These are phyloP conservation scores for Bujurquina vittata DNA, from an alignment of 2,113 vertebrate genomes.

Conservation along the genomic window DNA sequence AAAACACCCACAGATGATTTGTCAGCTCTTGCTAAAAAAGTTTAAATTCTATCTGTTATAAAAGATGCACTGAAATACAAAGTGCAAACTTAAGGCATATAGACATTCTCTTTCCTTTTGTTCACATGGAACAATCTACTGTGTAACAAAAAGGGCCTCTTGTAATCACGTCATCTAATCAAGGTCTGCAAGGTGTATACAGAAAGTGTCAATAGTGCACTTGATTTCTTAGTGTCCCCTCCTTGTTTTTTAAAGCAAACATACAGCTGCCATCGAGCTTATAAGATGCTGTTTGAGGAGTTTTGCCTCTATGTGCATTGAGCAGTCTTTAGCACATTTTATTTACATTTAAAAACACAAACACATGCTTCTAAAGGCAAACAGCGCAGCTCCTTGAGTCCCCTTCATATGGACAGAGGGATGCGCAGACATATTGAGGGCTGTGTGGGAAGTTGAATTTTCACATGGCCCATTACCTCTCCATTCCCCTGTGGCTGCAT, in stretches of 20 bases:
- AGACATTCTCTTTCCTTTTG: not conserved
- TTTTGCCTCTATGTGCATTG: not conserved
- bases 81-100: not conserved
- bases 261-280: not conserved
- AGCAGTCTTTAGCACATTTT: not conserved
- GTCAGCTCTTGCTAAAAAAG: not conserved
- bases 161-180: not conserved
- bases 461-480: slow-evolving; percentile 62
- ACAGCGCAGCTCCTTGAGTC: not conserved
- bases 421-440: slow-evolving; percentile 32
- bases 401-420: slow-evolving; percentile 14
- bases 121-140: not conserved
- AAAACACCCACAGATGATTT: slow-evolving; percentile 30
- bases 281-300: not conserved
- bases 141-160: not conserved
- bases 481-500: slow-evolving; percentile 50
- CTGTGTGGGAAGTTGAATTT: slow-evolving; percentile 56
- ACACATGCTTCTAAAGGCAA: not conserved
- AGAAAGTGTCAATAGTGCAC: not conserved
- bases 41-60: fast-evolving
- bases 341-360: not conserved
- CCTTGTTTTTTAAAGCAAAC: not conserved
- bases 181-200: not conserved
- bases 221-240: not conserved
- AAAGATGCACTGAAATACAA: not conserved